Base-by-base conservation (phyloP, 1,140 invertebrate species). In the Lerema accius region DNA sequence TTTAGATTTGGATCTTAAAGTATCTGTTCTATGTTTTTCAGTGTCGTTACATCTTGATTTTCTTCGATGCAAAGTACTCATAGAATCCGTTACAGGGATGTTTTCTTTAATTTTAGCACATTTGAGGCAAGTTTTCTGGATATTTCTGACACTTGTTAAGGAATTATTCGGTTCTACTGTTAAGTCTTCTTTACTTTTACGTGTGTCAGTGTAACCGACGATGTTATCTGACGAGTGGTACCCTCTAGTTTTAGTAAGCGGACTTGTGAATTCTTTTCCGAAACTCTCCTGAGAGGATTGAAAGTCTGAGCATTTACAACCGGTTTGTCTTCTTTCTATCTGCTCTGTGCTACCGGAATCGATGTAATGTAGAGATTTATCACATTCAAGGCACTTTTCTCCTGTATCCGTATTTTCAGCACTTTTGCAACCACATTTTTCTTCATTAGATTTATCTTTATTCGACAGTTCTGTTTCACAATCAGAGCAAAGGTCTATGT, bases 41-140 rank as follows among this genome's bases (percentile, higher is more conserved):
- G 45, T 69, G 1, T 87, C 83, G 58, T 69, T 80, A 60, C 85
- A 89, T 71, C 88, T 82, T 13, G 85, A 87, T 58, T 80, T 84
- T 66, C 86, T 78, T 0, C 61, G 58, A 60, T 78, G 83, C 37
- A 86, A 62, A 0, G 79, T 87, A 11, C 67, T 75, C 39, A 67
- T 55, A 35, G 80, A 78, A 59, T 89, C 85, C 13, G 78, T 85
- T 0, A 89, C 78, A 28, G 72, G 75, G 13, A 92, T 91, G 69
- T 92, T 91, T 73, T 92, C 90, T 80, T 90, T 90, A 10, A 92
- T 92, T 67, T 91, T 89, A 3, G 79, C 78, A 64, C 90, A 92
- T 76, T 91, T 91, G 0, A 92, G 61, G 70, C 90, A 91, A n/a
- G 90, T 91, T 78, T 90, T 92, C 15, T 68, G 79, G 11, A 90